A percentile compares a stretch with the other conserved stretches of the same genome.
These are phyloP conservation scores for Chrysolina oricalcia DNA, from an alignment of 2,888 invertebrate genomes.

Conservation along the genomic window DNA sequence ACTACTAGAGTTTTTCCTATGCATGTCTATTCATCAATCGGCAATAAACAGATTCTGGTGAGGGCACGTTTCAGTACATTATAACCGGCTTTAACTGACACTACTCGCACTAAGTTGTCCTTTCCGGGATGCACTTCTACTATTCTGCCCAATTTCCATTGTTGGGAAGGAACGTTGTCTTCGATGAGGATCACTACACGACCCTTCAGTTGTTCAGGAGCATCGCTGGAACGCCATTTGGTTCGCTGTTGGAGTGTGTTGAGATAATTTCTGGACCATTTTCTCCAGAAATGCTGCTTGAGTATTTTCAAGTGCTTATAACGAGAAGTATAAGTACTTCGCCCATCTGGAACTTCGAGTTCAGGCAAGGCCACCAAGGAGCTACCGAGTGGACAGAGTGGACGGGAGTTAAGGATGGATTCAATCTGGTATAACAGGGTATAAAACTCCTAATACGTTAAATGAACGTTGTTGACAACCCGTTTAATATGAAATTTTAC, in stretches of 20 bases:
- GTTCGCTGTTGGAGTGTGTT: too few species aligned
- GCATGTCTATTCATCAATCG: not conserved
- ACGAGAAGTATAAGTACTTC: not conserved
- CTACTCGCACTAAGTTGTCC: constrained; percentile 25
- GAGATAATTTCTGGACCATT: constrained; percentile 12
- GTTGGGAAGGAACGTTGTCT: not conserved
- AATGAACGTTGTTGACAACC: too few species aligned
- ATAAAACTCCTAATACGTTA: too few species aligned
- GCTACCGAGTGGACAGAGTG: constrained; percentile 7
- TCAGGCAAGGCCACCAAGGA: too few species aligned
- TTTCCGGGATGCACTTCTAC: too few species aligned
- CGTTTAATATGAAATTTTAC: too few species aligned
- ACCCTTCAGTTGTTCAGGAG: not conserved
- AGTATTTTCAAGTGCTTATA: constrained; percentile 7
- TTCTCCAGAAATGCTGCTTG: constrained; percentile 13
- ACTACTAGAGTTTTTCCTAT: not conserved
- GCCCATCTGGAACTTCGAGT: not conserved
- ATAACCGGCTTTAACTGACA: constrained; percentile 2
- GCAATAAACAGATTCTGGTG: constrained; percentile 13
- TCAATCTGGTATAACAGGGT: too few species aligned
- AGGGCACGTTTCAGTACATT: not conserved
- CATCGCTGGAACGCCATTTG: not conserved
- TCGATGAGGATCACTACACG: not conserved
- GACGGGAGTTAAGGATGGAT: constrained; percentile 25
- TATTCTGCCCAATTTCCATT: too few species aligned